phyloP scores from a whole-genome alignment of 2,888 invertebrate genomes.

The Ophioninae sp. region DNA sequence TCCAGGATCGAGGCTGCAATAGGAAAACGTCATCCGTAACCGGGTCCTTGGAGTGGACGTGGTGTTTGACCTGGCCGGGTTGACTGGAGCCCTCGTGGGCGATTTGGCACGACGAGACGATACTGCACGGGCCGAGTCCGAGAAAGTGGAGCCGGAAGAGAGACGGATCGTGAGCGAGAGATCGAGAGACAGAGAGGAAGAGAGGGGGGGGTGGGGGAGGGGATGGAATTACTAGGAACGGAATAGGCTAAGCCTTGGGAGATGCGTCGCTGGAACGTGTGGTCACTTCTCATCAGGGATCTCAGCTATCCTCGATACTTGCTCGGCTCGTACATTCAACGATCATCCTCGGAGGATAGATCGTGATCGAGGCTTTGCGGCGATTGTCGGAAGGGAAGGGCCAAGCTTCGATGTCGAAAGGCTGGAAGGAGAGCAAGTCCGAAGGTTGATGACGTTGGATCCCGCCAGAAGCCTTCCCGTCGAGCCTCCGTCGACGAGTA shows the following conservation, averaged over 20 bases:
- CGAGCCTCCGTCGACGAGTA: too few species aligned
- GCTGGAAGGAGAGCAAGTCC: neutral
- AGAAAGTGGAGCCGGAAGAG: too few species aligned
- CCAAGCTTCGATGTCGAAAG: constrained; percentile 1
- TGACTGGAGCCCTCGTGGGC: constrained; percentile 58
- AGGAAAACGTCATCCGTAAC: constrained; percentile 25
- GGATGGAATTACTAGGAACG: constrained; percentile 59
- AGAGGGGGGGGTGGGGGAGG: neutral
- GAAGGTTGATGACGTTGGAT: neutral
- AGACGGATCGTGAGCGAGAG: too few species aligned
- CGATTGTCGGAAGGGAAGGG: neutral
- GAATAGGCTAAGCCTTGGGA: constrained; percentile 61
- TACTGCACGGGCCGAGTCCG: neutral
- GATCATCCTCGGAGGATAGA: constrained; percentile 29
- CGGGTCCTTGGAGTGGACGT: neutral
- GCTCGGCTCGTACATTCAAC: constrained; percentile 2
- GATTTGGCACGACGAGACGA: constrained; percentile 25
- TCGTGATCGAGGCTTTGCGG: constrained; percentile 8
- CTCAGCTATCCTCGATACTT: constrained; percentile 69
- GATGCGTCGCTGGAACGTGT: constrained; percentile 59
- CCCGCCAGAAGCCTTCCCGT: too few species aligned
- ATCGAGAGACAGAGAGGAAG: neutral
- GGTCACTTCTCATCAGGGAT: constrained; percentile 76
- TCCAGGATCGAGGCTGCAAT: constrained; percentile 35
- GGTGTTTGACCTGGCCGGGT: constrained; percentile 36